Evolutionary conservation across 2,113 vertebrate species (phyloP).

Genomic region (Carassius carassius): DNA sequence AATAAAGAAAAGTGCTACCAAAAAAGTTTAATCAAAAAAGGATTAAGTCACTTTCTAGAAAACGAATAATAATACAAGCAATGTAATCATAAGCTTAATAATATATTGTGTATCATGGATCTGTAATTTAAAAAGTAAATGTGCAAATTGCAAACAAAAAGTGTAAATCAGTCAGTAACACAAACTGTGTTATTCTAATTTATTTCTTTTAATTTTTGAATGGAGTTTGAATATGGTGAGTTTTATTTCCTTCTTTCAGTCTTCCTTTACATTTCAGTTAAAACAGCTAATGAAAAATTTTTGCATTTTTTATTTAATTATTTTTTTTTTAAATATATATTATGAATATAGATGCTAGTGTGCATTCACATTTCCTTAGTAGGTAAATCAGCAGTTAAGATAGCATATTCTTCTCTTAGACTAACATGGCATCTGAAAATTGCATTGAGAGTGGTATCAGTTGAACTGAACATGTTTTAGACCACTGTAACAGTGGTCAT

Average conservation of each 20-base stretch:
- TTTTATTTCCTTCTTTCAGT: neutral
- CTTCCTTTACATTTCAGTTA: no score
- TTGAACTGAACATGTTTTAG: slow-evolving; percentile 60
- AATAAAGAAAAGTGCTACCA: no score
- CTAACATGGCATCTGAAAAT: slow-evolving; percentile 70
- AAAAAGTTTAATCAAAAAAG: neutral
- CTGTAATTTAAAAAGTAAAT: neutral
- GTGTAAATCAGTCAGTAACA: neutral
- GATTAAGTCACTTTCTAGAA: neutral
- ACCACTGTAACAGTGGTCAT: slow-evolving; percentile 22
- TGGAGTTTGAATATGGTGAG: neutral
- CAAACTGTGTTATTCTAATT: neutral
- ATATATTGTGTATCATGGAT: neutral
- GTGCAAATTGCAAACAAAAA: neutral
- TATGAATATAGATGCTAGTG: neutral
- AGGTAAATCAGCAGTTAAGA: neutral
- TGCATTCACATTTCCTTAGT: neutral
- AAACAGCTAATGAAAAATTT: neutral
- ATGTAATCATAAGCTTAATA: neutral
- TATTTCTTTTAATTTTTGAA: neutral
- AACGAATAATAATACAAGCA: neutral
- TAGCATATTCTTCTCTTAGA: slow-evolving; percentile 59
- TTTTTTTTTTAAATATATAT: neutral
- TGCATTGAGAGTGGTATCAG: slow-evolving; percentile 74
- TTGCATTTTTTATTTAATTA: neutral